phyloP scores from a whole-genome alignment of 2,113 vertebrate genomes.

The Clinocottus analis region DNA sequence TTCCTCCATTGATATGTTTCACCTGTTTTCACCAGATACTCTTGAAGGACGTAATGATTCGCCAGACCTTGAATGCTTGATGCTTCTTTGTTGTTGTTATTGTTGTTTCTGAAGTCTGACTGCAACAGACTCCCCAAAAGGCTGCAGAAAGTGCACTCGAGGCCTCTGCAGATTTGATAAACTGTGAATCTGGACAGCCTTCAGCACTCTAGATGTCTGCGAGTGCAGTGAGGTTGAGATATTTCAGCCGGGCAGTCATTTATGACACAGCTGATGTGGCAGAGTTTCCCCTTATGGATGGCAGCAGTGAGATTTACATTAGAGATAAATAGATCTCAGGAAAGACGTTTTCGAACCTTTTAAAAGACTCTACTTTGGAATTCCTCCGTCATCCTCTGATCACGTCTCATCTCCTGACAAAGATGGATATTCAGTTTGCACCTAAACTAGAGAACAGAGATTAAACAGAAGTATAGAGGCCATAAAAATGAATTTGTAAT shows the following conservation, averaged over 20 bases:
- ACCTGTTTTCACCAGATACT: not conserved
- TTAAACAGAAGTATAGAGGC: not conserved
- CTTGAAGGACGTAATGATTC: not conserved
- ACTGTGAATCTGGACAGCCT: not conserved
- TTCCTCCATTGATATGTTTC: not conserved
- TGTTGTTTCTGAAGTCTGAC: not conserved
- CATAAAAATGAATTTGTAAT: slow-evolving; percentile 8
- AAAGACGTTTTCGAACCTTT: not conserved
- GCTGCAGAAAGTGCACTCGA: not conserved
- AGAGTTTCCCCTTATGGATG: not conserved
- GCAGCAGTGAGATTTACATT: not conserved
- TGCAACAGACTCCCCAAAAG: not conserved
- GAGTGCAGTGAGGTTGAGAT: not conserved
- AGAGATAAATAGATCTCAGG: not conserved
- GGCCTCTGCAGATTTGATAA: slow-evolving; percentile 12
- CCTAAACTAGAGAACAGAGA: not conserved
- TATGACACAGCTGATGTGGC: not conserved
- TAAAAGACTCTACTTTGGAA: not conserved
- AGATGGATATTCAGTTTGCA: not conserved
- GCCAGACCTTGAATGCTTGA: not conserved
- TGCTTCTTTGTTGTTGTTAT: not conserved
- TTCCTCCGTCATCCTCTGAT: slow-evolving; percentile 10
- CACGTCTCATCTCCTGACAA: slow-evolving; percentile 15
- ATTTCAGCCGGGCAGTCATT: not conserved
- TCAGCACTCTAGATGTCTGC: not conserved